Percentiles rank a stretch among this genome's conserved stretches.
These are phyloP conservation scores for Tarsius wallacei DNA, from an alignment of 2,797 vertebrate species.

Conservation along the genomic window DNA sequence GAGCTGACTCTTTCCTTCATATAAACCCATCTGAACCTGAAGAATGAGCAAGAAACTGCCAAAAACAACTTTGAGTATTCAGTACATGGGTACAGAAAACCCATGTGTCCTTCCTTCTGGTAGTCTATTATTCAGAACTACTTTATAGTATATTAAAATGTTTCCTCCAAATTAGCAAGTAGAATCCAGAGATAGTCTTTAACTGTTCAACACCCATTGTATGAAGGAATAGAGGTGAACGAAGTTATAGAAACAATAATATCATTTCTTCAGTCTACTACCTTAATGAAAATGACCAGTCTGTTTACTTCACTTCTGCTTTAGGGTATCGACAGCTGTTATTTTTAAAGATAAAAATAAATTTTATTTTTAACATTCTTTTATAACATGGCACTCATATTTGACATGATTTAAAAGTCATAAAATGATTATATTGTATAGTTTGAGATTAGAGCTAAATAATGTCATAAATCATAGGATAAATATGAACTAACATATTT, in stretches of 20 bases:
- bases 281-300: neutral
- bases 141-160: neutral
- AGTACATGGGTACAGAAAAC: neutral
- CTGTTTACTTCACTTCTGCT: conserved; percentile 10
- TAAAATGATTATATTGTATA: conserved; percentile 62
- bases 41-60: neutral
- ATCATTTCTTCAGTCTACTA: neutral
- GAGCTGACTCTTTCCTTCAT: neutral
- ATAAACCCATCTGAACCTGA: neutral
- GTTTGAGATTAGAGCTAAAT: conserved; percentile 47
- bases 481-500: conserved; percentile 60
- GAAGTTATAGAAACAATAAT: neutral
- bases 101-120: neutral
- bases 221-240: neutral
- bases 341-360: conserved; percentile 50
- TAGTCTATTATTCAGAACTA: neutral
- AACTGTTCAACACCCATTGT: neutral
- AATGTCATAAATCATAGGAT: conserved; percentile 7
- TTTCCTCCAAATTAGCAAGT: conserved; percentile 4
- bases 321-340: neutral
- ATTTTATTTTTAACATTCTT: conserved; percentile 69
- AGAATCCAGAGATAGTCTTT: neutral
- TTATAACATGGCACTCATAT: conserved; percentile 41
- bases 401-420: conserved; percentile 66
- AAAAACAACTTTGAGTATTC: neutral